These are phyloP conservation scores for Drosophila formosana DNA, from an alignment of 2,888 invertebrate species.

Conservation along the genomic window DNA sequence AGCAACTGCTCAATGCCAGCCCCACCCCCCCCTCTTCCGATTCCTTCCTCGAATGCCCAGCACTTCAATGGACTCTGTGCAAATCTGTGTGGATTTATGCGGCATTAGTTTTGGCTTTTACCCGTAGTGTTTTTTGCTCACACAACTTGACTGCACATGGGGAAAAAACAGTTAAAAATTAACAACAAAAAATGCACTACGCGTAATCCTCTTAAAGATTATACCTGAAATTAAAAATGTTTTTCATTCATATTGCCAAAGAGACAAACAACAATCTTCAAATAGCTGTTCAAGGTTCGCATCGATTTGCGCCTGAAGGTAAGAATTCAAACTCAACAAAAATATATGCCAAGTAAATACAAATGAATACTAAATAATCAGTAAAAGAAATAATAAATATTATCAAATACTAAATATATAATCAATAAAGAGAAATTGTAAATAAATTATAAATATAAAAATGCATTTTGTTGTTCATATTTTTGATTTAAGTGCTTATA, in stretches of 20 bases:
- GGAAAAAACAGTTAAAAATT: background rate
- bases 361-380: too few relatives aligned
- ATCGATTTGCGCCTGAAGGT: background rate
- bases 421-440: background rate
- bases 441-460: background rate
- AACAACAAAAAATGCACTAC: background rate
- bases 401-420: too few relatives aligned
- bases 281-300: too few relatives aligned
- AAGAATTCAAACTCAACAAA: too few relatives aligned
- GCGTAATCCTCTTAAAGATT: conserved; percentile 12
- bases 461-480: too few relatives aligned
- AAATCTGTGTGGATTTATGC: conserved; percentile 64
- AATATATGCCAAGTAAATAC: too few relatives aligned
- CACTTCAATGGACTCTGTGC: conserved; percentile 56
- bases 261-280: background rate
- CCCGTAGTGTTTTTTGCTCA: background rate
- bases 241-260: background rate
- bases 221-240: background rate
- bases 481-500: too few relatives aligned
- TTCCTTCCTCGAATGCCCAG: conserved; percentile 8
- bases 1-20: conserved; percentile 20
- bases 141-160: background rate
- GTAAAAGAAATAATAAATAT: background rate
- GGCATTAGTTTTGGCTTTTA: conserved; percentile 39
- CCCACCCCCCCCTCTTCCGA: background rate